These are phyloP conservation scores for Myoxocephalus aenaeus DNA, from an alignment of 2,797 vertebrate species.

Conservation along the genomic window DNA sequence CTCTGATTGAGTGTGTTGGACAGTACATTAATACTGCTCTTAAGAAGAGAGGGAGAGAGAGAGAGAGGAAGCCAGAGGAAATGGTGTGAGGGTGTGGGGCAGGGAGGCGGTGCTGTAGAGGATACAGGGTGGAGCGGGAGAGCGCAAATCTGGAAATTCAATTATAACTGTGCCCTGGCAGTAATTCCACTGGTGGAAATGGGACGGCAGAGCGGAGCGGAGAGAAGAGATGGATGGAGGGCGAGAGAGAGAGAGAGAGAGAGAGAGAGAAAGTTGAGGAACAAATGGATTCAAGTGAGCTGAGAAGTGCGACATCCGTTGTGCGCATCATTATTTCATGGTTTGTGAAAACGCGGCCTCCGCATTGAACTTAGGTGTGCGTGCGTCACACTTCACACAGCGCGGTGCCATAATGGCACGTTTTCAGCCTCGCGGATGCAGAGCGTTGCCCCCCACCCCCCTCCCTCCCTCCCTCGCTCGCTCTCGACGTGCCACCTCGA, in stretches of 20 bases:
- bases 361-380: neutral
- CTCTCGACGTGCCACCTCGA: slow-evolving; percentile 39
- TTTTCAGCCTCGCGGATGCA: slow-evolving; percentile 26
- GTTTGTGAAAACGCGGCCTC: slow-evolving; percentile 10
- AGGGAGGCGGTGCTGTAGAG: slow-evolving; percentile 28
- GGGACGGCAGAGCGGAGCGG: slow-evolving; percentile 46
- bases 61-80: slow-evolving; percentile 64
- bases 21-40: slow-evolving; percentile 76
- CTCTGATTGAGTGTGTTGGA: slow-evolving; percentile 61
- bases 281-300: slow-evolving; percentile 40
- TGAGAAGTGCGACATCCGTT: neutral
- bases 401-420: slow-evolving; percentile 11
- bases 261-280: slow-evolving; percentile 50
- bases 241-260: slow-evolving; percentile 7
- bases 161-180: slow-evolving; percentile 80
- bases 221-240: slow-evolving; percentile 59
- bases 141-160: slow-evolving; percentile 78
- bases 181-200: slow-evolving; percentile 79
- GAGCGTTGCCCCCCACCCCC: neutral
- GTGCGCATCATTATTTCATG: slow-evolving; percentile 51
- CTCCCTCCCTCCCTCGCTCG: neutral
- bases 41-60: slow-evolving; percentile 61
- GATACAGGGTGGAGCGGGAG: slow-evolving; percentile 45
- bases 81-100: slow-evolving; percentile 1
- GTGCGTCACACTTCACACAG: neutral